Base-by-base conservation (phyloP, 92 coral and sea anemone species). In the Zoanthus solanderi region DNA sequence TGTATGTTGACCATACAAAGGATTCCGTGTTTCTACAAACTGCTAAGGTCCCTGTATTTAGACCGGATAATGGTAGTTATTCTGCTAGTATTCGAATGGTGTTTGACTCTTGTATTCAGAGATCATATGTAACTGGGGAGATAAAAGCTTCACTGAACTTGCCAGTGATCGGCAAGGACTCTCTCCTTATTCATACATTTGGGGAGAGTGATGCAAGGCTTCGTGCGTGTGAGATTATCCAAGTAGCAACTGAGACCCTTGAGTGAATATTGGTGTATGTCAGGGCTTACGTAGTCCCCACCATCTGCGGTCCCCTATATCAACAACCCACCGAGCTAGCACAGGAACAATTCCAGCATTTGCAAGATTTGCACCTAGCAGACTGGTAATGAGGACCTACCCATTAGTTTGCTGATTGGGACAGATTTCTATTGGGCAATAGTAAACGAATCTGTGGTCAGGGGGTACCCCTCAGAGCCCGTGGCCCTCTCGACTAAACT, bases 31-130 rank as follows among this genome's bases (percentile, higher is more conserved):
- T 0, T 18, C 71, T 63, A 63, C 71, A 63, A 67, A 18, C 72
- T 30, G 29, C 72, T 67, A 67, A 67, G 72, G 72, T 32, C 72
- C 72, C 32, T 67, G 72, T 67, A 31, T 67, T 67, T 67, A 67
- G 72, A 67, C 72, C 72, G 9, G 72, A 67, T 9, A 30, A 67
- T 67, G 32, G 72, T 32, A 67, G 72, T 67, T 67, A 67, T 34
- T 13, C 78, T 34, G 50, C 53, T 16, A 73, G 53, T 73, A 72
- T 72, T 72, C 76, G 76, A 29, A 30, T 72, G 42, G 76, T 72
- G 46, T 72, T 72, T 71, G 75, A 30, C 48, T 71, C 48, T 34
- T 72, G 50, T 44, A 17, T 11, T 16, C 71, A 65, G 71, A 16
- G 2, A 16, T 65, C 71, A 16, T 65, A 16, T 65, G 23, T 73